These are phyloP conservation scores for Girardia tigrina DNA, from an alignment of 2,888 invertebrate genomes.

Conservation along the genomic window DNA sequence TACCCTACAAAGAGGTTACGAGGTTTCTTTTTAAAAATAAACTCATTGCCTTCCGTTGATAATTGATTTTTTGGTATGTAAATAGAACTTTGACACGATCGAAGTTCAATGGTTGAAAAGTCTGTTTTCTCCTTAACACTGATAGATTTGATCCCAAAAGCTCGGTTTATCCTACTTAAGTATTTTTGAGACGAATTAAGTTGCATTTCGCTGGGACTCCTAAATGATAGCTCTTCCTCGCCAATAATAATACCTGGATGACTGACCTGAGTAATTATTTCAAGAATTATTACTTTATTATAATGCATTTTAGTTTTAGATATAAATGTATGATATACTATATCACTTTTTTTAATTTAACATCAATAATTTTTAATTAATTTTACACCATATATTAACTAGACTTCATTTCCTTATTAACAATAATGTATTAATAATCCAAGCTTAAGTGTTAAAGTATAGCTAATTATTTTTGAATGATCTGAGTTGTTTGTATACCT, in stretches of 20 bases:
- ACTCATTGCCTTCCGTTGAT: not conserved
- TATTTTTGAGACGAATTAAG: not conserved
- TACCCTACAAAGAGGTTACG: not conserved
- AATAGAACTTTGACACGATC: not conserved
- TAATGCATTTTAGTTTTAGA: not conserved
- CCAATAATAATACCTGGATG: not conserved
- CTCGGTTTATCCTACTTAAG: not conserved
- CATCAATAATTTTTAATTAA: no score
- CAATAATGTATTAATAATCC: no score
- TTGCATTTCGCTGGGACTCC: not conserved
- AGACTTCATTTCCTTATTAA: no score
- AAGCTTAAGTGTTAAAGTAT: no score
- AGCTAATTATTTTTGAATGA: no score
- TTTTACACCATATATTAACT: no score
- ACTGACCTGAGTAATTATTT: not conserved
- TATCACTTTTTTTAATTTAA: no score
- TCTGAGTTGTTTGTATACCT: no score
- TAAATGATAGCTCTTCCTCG: not conserved
- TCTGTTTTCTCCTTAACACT: not conserved
- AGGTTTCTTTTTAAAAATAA: not conserved
- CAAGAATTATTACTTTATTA: not conserved
- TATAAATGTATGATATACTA: no score
- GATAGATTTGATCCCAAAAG: not conserved
- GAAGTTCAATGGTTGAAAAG: not conserved
- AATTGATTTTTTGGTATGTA: not conserved